phyloP scores from a whole-genome alignment of 2,797 vertebrate species.

The Sphaeramia orbicularis region DNA sequence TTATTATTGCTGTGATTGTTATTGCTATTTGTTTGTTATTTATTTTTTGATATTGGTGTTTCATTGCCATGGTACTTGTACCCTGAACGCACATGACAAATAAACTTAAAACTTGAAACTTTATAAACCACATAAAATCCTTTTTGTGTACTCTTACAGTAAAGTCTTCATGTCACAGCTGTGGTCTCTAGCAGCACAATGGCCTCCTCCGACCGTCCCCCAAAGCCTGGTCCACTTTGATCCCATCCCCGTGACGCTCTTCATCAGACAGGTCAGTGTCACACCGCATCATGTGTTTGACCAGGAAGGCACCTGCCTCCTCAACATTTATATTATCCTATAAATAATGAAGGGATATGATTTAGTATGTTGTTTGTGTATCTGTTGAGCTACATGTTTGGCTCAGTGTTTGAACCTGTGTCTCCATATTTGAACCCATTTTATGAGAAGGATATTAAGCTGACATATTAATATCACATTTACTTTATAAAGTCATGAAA shows the following conservation, averaged over 20 bases:
- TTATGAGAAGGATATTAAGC: slow-evolving; percentile 35
- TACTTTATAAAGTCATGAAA: background rate
- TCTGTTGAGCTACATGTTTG: slow-evolving; percentile 18
- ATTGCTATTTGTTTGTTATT: too few relatives aligned
- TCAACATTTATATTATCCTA: slow-evolving; percentile 88
- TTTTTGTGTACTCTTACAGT: too few relatives aligned
- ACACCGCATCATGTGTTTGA: slow-evolving; percentile 88
- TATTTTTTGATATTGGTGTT: too few relatives aligned
- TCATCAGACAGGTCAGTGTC: slow-evolving; percentile 77
- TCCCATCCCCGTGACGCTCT: slow-evolving; percentile 37
- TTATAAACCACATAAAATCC: too few relatives aligned
- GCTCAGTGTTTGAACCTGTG: background rate
- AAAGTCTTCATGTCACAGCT: too few relatives aligned
- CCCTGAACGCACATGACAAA: too few relatives aligned
- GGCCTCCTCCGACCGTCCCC: slow-evolving; percentile 37
- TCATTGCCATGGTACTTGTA: too few relatives aligned
- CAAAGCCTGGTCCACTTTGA: slow-evolving; percentile 50
- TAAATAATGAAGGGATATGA: slow-evolving; percentile 24
- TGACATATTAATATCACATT: slow-evolving; percentile 37
- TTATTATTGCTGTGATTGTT: too few relatives aligned
- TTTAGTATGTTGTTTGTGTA: slow-evolving; percentile 44
- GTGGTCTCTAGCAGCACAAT: slow-evolving; percentile 47
- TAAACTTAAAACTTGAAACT: too few relatives aligned
- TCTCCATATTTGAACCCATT: slow-evolving; percentile 62
- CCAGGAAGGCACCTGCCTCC: slow-evolving; percentile 87